Conservation (phyloP, 2,888 invertebrate species). For the Andrena bucephala region DNA sequence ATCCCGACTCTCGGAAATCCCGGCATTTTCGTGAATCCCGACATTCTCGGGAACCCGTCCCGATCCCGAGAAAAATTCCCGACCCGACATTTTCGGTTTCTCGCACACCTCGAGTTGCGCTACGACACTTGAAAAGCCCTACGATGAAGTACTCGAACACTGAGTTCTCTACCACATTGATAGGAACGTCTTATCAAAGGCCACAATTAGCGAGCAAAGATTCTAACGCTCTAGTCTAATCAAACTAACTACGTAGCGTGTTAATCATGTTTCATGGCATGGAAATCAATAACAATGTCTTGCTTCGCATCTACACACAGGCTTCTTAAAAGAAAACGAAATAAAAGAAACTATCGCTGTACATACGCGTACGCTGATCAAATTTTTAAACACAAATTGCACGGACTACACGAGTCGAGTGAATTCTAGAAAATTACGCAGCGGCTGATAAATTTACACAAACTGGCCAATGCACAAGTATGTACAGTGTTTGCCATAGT, state of each 20-base stretch:
- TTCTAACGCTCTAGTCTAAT: slow-evolving; percentile 54
- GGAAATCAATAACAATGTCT: slow-evolving; percentile 39
- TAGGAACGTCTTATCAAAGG: slow-evolving; percentile 52
- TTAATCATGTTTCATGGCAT: slow-evolving; percentile 42
- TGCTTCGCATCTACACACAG: slow-evolving; percentile 26
- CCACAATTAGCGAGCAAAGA: slow-evolving; percentile 39
- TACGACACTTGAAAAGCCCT: slow-evolving; percentile 19
- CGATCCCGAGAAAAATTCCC: not conserved
- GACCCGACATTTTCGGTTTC: not conserved
- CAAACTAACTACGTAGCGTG: slow-evolving; percentile 47
- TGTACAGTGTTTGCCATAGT: slow-evolving; percentile 1
- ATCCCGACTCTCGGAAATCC: too few species aligned
- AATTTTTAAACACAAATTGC: slow-evolving; percentile 22
- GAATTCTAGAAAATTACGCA: not conserved
- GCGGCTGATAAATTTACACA: not conserved
- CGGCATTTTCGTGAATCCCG: not conserved
- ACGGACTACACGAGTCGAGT: too few species aligned
- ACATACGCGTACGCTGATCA: slow-evolving; percentile 18
- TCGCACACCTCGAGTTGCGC: too few species aligned
- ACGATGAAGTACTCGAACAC: slow-evolving; percentile 40
- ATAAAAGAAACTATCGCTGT: slow-evolving; percentile 1
- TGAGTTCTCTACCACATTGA: slow-evolving; percentile 45
- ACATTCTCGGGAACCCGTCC: too few species aligned
- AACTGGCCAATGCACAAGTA: slow-evolving; percentile 19
- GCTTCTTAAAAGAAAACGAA: slow-evolving; percentile 17